Evolutionary conservation across 2,797 vertebrate species (phyloP), one percentile per base, ranked within the genome.

Genomic region (Anguilla obscura): DNA sequence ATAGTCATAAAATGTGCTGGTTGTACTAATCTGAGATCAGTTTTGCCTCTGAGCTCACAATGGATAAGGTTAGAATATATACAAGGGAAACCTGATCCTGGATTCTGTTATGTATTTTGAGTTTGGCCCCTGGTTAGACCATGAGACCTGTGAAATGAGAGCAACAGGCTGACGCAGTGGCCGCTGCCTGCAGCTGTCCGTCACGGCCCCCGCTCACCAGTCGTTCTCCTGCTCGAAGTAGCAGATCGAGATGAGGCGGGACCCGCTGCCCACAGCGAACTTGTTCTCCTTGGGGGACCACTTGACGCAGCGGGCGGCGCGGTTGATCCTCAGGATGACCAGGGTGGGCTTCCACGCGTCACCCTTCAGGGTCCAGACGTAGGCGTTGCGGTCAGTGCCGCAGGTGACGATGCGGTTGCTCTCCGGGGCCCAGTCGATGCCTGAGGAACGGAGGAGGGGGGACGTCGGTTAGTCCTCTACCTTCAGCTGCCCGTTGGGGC

Each of bases 151-250:
- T 21, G 12, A 40, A 3, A 16, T 12, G 24, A 14, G 69, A 74
- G 60, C n/a, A 33, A 71, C 30, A 33, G 69, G 69, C 63, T 6
- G 63, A 27, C 9, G 48, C 24, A 14, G 27, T 56, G 21, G 86
- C 69, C 48, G 14, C 0, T 0, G 69, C 24, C 69, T 7, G 48
- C 18, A 0, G 36, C 40, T 21, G 6, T 24, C n/a, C n/a, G 1
- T 4, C 48, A 24, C 4, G 5, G 7, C 30, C 0, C 30, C 0
- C 3, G 36, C 97, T 97, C 91, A 99, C 98, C 98, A 99, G 94
- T 99, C 98, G 63, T 99, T 99, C 95, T 99, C 98, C 90, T 98
- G 98, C 91, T 99, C 98, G 86, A 99, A 99, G 95, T 99, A 99
- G 95, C 98, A 99, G 90, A 99, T 98, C 0, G 98, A 99, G 94